These are phyloP conservation scores for Scomber colias DNA, from an alignment of 2,113 vertebrate species.

Conservation along the genomic window DNA sequence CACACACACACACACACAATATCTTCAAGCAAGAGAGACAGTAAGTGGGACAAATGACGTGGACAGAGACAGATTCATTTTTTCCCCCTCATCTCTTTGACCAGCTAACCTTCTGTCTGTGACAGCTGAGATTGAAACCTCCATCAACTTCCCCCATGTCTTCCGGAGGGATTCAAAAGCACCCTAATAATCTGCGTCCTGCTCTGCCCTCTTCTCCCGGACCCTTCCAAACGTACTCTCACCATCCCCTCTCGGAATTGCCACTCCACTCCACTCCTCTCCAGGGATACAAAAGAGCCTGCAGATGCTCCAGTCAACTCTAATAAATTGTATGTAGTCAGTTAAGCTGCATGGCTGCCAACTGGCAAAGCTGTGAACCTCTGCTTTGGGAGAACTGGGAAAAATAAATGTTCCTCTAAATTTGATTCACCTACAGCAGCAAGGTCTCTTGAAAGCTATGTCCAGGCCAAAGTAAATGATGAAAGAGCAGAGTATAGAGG, in stretches of 20 bases:
- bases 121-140: slow-evolving; percentile 49
- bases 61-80: not conserved
- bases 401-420: slow-evolving; percentile 48
- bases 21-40: slow-evolving; percentile 1
- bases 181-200: slow-evolving; percentile 61
- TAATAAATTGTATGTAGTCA: slow-evolving; percentile 76
- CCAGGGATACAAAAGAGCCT: slow-evolving; percentile 70
- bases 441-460: slow-evolving; percentile 50
- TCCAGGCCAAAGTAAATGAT: slow-evolving; percentile 64
- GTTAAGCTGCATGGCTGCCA: slow-evolving; percentile 68
- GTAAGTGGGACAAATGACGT: slow-evolving; percentile 50
- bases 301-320: slow-evolving; percentile 74
- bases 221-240: slow-evolving; percentile 4
- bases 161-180: slow-evolving; percentile 52
- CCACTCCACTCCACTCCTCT: slow-evolving; percentile 65
- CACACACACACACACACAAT: not conserved
- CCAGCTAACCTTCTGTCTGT: slow-evolving; percentile 34
- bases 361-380: slow-evolving; percentile 63
- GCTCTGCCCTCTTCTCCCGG: slow-evolving; percentile 22
- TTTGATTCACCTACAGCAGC: slow-evolving; percentile 70
- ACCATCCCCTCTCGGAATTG: slow-evolving; percentile 34
- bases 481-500: slow-evolving; percentile 31
- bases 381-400: slow-evolving; percentile 32
- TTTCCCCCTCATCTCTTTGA: slow-evolving; percentile 15
- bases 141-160: slow-evolving; percentile 31